Evolutionary conservation across 2,888 invertebrate genomes (phyloP).

Genomic region (Heliconius charithonia): DNA sequence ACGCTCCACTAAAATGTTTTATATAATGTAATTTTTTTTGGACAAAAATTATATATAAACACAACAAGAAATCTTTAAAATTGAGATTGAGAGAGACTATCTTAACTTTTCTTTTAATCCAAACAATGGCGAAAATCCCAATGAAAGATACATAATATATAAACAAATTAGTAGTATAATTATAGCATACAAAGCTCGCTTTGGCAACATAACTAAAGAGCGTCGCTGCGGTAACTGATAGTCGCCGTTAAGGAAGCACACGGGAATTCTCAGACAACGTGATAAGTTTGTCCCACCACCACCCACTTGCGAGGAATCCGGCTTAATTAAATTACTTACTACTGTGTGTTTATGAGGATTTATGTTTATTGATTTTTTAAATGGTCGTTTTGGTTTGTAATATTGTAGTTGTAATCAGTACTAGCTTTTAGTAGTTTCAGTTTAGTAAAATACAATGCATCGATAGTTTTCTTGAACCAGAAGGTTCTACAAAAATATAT

Average conservation of each 20-base stretch:
- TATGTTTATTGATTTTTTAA: slow-evolving; percentile 16
- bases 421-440: no score
- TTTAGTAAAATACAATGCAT: no score
- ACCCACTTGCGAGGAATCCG: slow-evolving; percentile 30
- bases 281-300: slow-evolving; percentile 30
- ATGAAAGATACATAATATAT: not conserved
- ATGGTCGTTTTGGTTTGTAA: not conserved
- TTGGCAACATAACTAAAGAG: not conserved
- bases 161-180: not conserved
- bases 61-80: no score
- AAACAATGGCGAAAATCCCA: not conserved
- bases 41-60: no score
- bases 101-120: not conserved
- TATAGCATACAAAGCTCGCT: not conserved
- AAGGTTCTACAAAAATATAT: no score
- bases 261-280: slow-evolving; percentile 34
- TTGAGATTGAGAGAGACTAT: not conserved
- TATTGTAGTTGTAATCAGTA: no score
- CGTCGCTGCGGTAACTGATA: slow-evolving; percentile 38
- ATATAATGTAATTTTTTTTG: no score
- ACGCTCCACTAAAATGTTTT: no score
- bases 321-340: slow-evolving; percentile 30
- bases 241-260: slow-evolving; percentile 33
- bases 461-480: no score
- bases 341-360: slow-evolving; percentile 28